Percentiles rank a stretch among this genome's conserved stretches.
phyloP scores from a whole-genome alignment of 2,888 invertebrate species.

The Linnaemya tessellans region DNA sequence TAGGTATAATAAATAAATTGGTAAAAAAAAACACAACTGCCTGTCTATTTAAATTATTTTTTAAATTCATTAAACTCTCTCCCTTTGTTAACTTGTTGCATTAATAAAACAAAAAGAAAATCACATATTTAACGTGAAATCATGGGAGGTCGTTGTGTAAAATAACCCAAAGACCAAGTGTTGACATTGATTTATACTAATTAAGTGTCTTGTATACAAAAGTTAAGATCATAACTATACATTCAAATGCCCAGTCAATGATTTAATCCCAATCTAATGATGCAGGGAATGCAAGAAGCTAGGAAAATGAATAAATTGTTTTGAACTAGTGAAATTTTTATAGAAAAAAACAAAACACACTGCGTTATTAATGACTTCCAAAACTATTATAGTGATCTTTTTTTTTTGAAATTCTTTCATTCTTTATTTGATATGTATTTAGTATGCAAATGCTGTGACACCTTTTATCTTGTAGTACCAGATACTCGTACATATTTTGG shows the following conservation, averaged over 20 bases:
- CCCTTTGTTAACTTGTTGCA: constrained; percentile 12
- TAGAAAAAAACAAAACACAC: not conserved
- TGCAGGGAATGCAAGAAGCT: not conserved
- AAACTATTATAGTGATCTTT: not conserved
- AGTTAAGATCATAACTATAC: not conserved
- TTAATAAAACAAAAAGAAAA: constrained; percentile 4
- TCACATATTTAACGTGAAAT: constrained; percentile 22
- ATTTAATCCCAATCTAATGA: not conserved
- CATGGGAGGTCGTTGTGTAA: constrained; percentile 53
- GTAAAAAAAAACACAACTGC: not conserved
- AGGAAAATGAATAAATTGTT: not conserved
- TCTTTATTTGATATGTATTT: not conserved
- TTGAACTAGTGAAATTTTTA: too few species aligned
- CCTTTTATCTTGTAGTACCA: not conserved
- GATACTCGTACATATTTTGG: constrained; percentile 38
- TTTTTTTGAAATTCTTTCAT: too few species aligned
- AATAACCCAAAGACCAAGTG: constrained; percentile 22
- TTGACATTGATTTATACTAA: constrained; percentile 50
- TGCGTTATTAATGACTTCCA: constrained; percentile 4
- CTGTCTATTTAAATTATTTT: too few species aligned
- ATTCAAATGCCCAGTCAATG: constrained; percentile 17
- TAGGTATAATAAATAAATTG: not conserved
- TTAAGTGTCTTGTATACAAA: not conserved
- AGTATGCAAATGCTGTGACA: not conserved
- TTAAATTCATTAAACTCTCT: constrained; percentile 17